Base-by-base conservation (phyloP, 2,888 invertebrate species). In the Rhagium mordax region DNA sequence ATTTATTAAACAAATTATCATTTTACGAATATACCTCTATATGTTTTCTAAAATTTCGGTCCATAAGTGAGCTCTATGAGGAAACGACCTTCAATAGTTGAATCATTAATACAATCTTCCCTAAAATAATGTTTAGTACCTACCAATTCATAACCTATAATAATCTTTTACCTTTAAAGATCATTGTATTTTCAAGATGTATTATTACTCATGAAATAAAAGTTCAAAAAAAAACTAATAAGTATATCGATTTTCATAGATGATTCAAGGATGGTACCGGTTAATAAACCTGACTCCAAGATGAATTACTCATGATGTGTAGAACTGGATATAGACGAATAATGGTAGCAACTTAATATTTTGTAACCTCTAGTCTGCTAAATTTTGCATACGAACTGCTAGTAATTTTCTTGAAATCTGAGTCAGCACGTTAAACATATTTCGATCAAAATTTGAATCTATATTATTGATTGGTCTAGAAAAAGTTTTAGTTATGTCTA, bases 251-350 rank as follows among this genome's bases (percentile, higher is more conserved):
- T 33, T 13, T 33, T 7, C 10, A 3, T 33, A 33, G 2, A 41
- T 15, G n/a, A 41, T n/a, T 3, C 4, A n/a, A n/a, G n/a, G n/a
- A n/a, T n/a, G 41, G 13, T n/a, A 10, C 3, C 4, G 1, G 4
- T 15, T 1, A n/a, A 4, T 2, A 15, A 2, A n/a, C 4, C 13
- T 4, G n/a, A 4, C 5, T 41, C 4, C 13, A 41, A 41, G n/a
- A 41, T 57, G 67, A 67, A 21, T 67, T 67, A 67, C 67, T 67
- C 57, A 41, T 57, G 57, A 16, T 47, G 18, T 16, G 13, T 57
- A 47, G 7, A 67, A 53, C n/a, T 16, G 59, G 59, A 33, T 53
- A 65, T 27, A 47, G 10, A 18, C 16, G 49, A 27, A n/a, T 41
- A 33, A 53, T 53, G 53, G 8, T 64, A 29, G 49, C 29, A 16